These are phyloP conservation scores for Percopsis omiscomaycus DNA, from an alignment of 2,797 vertebrate species.

Conservation along the genomic window DNA sequence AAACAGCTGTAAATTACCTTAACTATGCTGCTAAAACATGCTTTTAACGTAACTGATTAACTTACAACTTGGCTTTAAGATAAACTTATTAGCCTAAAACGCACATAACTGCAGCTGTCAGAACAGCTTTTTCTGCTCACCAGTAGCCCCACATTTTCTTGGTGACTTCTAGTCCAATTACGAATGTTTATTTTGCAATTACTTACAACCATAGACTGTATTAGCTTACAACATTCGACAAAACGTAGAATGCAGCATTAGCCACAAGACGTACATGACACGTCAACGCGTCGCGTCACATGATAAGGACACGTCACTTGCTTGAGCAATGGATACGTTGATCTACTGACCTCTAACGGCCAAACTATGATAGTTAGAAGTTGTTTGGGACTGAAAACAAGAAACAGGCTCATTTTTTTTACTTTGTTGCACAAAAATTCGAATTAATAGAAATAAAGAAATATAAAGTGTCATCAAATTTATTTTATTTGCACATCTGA, in stretches of 20 bases:
- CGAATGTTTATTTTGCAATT: not conserved
- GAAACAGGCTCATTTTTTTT: not conserved
- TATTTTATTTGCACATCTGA: not conserved
- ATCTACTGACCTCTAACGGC: not conserved
- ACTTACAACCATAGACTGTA: not conserved
- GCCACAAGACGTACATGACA: too few relatives aligned
- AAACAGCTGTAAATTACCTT: too few relatives aligned
- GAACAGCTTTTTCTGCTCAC: not conserved
- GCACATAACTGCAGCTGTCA: rapidly evolving
- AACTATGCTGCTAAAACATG: too few relatives aligned
- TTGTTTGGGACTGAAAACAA: not conserved
- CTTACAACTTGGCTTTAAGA: not conserved
- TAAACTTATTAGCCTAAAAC: too few relatives aligned
- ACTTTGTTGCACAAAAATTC: not conserved
- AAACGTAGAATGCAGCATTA: too few relatives aligned
- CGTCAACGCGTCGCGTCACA: constrained; percentile 5
- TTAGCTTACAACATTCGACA: constrained; percentile 10
- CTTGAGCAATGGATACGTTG: not conserved
- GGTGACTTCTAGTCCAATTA: rapidly evolving
- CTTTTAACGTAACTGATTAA: not conserved
- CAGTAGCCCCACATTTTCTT: not conserved
- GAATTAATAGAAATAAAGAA: not conserved
- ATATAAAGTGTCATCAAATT: not conserved
- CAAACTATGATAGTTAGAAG: not conserved
- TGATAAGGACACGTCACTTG: not conserved